phyloP scores from a whole-genome alignment of 2,888 invertebrate species.

The Caenorhabditis auriculariae region DNA sequence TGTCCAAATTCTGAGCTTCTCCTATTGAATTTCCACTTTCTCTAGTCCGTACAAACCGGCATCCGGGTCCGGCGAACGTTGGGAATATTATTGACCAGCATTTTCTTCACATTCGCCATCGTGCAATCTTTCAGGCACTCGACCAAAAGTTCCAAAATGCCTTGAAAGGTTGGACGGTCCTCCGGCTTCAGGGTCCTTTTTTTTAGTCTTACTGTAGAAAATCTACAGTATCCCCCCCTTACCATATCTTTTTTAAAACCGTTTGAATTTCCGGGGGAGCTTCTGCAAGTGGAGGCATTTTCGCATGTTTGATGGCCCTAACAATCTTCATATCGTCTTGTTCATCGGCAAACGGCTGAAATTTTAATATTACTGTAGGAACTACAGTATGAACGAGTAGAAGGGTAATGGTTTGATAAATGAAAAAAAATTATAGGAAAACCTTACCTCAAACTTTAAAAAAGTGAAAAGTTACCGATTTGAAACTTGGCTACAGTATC shows the following conservation, averaged over 20 bases:
- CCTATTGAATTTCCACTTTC: no score
- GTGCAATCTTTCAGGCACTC: slow-evolving; percentile 5
- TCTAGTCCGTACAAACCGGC: no score
- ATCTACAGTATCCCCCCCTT: no score
- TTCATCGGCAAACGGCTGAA: slow-evolving; percentile 32
- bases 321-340: slow-evolving; percentile 27
- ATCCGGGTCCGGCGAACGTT: slow-evolving; percentile 15
- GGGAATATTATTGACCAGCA: slow-evolving; percentile 23
- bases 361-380: not conserved
- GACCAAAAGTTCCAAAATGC: slow-evolving; percentile 17
- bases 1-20: no score
- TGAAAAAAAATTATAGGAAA: no score
- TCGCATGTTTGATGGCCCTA: slow-evolving; percentile 26
- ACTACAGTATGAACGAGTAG: no score
- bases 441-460: no score
- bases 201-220: no score
- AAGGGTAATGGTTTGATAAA: no score
- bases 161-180: slow-evolving; percentile 20
- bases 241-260: slow-evolving; percentile 21
- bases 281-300: slow-evolving; percentile 37
- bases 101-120: slow-evolving; percentile 9
- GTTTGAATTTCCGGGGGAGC: slow-evolving; percentile 13
- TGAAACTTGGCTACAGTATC: no score
- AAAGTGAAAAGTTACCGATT: no score
- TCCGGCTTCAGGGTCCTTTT: slow-evolving; percentile 18